These are phyloP conservation scores for Panthera tigris DNA, from an alignment of 2,113 vertebrate genomes.

Conservation along the genomic window DNA sequence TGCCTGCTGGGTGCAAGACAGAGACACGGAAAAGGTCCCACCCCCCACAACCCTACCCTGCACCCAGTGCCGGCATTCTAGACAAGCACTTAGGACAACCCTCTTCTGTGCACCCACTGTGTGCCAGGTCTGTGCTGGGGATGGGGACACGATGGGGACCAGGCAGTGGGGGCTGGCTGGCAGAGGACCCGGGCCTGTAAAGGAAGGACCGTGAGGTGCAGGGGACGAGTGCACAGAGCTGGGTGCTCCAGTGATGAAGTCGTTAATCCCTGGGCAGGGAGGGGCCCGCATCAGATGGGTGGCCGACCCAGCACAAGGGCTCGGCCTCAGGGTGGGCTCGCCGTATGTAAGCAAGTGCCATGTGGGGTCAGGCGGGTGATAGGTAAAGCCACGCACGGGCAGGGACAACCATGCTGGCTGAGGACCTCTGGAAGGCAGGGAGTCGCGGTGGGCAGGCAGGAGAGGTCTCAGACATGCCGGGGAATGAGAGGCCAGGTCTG, in stretches of 20 bases:
- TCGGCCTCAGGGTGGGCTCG: not conserved
- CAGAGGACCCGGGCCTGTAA: accelerated
- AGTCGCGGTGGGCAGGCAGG: not conserved
- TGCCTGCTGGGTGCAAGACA: not conserved
- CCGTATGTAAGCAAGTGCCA: too few relatives aligned
- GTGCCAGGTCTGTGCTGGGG: not conserved
- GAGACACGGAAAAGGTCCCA: not conserved
- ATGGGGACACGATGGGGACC: not conserved
- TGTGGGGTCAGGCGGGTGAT: not conserved
- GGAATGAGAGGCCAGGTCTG: not conserved
- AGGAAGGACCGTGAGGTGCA: not conserved
- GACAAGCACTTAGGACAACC: not conserved
- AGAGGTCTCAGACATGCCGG: accelerated
- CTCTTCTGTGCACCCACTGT: not conserved
- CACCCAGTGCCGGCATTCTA: accelerated
- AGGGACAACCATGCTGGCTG: not conserved
- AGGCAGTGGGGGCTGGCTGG: not conserved
- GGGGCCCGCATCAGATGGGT: not conserved
- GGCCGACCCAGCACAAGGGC: not conserved
- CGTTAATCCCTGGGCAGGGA: not conserved
- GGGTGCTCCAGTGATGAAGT: not conserved
- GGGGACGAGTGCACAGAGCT: not conserved
- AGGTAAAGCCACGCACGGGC: not conserved
- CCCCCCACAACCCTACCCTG: not conserved
- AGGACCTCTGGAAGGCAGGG: not conserved